Conservation (phyloP, 2,888 invertebrate genomes). For the Carpatolechia fugitivella region DNA sequence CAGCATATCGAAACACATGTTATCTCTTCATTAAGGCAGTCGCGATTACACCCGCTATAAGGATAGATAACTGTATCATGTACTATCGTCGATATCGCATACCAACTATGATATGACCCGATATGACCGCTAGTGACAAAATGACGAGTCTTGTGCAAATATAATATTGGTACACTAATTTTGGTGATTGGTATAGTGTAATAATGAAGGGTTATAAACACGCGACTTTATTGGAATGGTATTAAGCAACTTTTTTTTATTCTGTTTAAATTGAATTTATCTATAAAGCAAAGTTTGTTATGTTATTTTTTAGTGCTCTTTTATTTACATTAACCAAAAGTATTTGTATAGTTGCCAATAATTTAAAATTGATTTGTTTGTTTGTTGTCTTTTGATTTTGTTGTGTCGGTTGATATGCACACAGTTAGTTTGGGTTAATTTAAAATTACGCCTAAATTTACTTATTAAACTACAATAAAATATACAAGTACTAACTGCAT, state of each 20-base stretch:
- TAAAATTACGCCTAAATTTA: too few species aligned
- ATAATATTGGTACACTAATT: slow-evolving; percentile 37
- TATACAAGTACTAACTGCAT: too few species aligned
- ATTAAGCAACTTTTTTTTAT: not conserved
- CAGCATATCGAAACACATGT: slow-evolving; percentile 38
- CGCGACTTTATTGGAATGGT: not conserved
- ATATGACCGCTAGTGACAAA: slow-evolving; percentile 43
- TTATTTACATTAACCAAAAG: too few species aligned
- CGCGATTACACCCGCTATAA: slow-evolving; percentile 23
- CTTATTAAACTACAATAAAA: too few species aligned
- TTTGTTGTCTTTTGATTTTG: too few species aligned
- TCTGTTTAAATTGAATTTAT: not conserved
- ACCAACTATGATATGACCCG: slow-evolving; percentile 1
- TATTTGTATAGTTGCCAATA: too few species aligned
- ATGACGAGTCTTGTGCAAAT: slow-evolving; percentile 65
- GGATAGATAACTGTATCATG: slow-evolving; percentile 53
- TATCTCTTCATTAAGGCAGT: slow-evolving; percentile 54
- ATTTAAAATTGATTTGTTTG: too few species aligned
- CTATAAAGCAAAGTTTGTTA: too few species aligned
- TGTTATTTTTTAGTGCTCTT: too few species aligned
- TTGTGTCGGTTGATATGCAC: too few species aligned
- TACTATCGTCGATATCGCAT: slow-evolving; percentile 40
- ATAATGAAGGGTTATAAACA: not conserved
- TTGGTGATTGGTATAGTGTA: not conserved
- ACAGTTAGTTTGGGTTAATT: too few species aligned